A percentile compares a stretch with the other conserved stretches of the same genome.
Conservation (phyloP, 1,140 invertebrate genomes). For the Venustaconcha ellipsiformis region DNA sequence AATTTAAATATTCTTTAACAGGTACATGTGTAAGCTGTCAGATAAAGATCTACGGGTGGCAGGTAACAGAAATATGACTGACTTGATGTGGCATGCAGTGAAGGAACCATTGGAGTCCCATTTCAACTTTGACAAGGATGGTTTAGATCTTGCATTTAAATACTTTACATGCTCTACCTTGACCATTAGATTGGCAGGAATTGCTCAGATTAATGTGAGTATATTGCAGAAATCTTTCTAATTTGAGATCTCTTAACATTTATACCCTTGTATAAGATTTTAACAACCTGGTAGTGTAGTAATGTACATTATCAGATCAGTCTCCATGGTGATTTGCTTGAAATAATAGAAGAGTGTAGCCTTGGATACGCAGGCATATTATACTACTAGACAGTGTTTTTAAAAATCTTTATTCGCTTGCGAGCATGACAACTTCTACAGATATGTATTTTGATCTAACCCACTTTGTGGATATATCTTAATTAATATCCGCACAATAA, state of each 20-base stretch:
- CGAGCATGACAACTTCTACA: too few species aligned
- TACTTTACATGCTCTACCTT: constrained; percentile 92
- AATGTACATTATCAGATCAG: neutral
- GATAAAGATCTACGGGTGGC: constrained; percentile 90
- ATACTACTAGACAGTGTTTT: too few species aligned
- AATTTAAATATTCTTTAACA: constrained; percentile 21
- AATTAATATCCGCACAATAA: too few species aligned
- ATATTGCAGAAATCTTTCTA: neutral
- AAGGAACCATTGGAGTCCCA: constrained; percentile 91
- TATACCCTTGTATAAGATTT: too few species aligned
- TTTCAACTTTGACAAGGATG: constrained; percentile 88
- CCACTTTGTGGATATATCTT: too few species aligned
- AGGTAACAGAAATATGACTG: constrained; percentile 92
- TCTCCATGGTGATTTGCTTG: too few species aligned
- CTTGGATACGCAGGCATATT: too few species aligned
- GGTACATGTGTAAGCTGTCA: constrained; percentile 91
- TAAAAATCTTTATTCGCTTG: too few species aligned
- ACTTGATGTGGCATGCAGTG: constrained; percentile 94
- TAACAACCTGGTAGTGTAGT: too few species aligned
- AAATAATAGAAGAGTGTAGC: too few species aligned
- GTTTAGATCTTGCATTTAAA: constrained; percentile 91
- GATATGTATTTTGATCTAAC: too few species aligned
- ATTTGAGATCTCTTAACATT: neutral
- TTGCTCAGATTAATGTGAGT: constrained; percentile 89
- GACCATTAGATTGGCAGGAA: constrained; percentile 90